Conservation (phyloP, 2,797 vertebrate species). For the Lagorchestes hirsutus region DNA sequence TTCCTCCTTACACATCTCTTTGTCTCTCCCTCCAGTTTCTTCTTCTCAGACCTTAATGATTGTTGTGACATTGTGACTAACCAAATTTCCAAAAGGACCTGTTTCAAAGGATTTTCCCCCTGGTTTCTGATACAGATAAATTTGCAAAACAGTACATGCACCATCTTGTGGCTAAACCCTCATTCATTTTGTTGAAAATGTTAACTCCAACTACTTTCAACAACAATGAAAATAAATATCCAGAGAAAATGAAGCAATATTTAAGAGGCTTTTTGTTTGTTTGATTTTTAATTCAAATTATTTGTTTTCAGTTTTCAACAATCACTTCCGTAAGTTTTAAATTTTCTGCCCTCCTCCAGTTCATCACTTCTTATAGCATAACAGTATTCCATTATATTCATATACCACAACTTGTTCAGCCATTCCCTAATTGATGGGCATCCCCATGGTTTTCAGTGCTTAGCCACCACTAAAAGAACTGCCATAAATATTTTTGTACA, state of each 20-base stretch:
- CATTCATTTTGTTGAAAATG: conserved; percentile 58
- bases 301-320: no score
- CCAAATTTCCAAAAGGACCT: conserved; percentile 60
- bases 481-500: no score
- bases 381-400: no score
- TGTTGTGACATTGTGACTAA: conserved; percentile 4
- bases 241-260: conserved; percentile 32
- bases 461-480: no score
- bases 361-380: no score
- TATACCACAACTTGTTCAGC: no score
- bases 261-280: no score
- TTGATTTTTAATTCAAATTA: no score
- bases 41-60: conserved; percentile 21
- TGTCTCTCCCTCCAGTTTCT: neutral
- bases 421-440: no score
- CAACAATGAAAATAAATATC: conserved; percentile 33
- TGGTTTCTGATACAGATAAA: conserved; percentile 51
- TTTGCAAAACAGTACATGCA: conserved; percentile 45
- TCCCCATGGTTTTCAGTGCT: no score
- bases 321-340: no score
- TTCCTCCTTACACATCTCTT: neutral
- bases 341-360: no score
- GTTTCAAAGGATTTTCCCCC: conserved; percentile 63
- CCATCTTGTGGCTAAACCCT: conserved; percentile 45
- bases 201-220: conserved; percentile 64